phyloP scores from a whole-genome alignment of 2,797 vertebrate genomes.

The Xerus rutilus region DNA sequence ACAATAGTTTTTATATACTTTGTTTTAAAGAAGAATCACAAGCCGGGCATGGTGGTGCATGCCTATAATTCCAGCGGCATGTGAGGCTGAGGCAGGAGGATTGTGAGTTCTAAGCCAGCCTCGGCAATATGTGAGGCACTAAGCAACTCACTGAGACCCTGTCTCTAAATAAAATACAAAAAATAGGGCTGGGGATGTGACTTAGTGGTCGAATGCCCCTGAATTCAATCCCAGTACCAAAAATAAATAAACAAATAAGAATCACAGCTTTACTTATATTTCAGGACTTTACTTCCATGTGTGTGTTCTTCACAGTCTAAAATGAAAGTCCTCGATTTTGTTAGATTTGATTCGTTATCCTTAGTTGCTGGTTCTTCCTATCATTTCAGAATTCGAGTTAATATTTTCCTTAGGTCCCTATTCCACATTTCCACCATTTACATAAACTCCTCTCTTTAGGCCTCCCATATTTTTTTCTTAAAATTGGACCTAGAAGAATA shows the following conservation, averaged over 20 bases:
- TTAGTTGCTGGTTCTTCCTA: constrained; percentile 39
- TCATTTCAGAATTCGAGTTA: constrained; percentile 38
- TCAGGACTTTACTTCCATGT: not conserved
- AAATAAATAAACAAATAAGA: not conserved
- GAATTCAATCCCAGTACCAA: too few species aligned
- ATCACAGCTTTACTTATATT: not conserved
- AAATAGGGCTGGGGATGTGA: too few species aligned
- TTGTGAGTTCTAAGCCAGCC: too few species aligned
- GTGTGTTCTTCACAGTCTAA: not conserved
- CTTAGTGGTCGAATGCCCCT: too few species aligned
- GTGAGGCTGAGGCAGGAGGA: too few species aligned
- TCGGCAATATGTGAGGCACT: too few species aligned
- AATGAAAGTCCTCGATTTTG: constrained; percentile 23
- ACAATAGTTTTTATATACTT: constrained; percentile 9
- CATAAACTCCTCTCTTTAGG: not conserved
- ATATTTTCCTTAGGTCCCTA: not conserved
- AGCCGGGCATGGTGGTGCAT: too few species aligned
- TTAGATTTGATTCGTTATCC: not conserved
- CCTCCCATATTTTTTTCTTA: not conserved
- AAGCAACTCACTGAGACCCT: too few species aligned
- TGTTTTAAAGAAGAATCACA: constrained; percentile 44
- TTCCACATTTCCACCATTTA: constrained; percentile 36
- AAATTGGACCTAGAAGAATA: constrained; percentile 33
- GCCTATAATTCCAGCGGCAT: too few species aligned
- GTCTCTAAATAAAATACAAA: too few species aligned